These are phyloP conservation scores for Monochamus saltuarius DNA, from an alignment of 1,140 invertebrate genomes.

Conservation along the genomic window DNA sequence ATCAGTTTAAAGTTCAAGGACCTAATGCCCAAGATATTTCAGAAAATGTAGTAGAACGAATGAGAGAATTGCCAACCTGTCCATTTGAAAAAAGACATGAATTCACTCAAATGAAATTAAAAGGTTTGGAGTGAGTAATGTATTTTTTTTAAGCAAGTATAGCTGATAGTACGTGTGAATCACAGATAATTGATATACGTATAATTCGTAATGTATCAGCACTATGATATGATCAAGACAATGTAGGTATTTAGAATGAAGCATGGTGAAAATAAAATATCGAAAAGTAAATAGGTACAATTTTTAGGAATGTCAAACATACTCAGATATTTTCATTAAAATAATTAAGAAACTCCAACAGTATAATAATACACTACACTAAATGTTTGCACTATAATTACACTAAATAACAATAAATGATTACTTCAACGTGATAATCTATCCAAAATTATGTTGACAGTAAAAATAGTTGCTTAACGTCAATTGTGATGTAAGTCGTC, in stretches of 20 bases:
- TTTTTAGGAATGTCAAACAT: too few relatives aligned
- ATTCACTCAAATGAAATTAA: conserved; percentile 63
- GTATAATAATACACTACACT: too few relatives aligned
- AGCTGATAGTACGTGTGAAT: neutral
- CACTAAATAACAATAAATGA: too few relatives aligned
- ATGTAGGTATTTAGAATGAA: neutral
- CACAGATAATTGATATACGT: neutral
- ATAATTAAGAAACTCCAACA: too few relatives aligned
- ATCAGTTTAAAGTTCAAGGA: conserved; percentile 57
- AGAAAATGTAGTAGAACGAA: conserved; percentile 60
- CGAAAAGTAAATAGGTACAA: too few relatives aligned
- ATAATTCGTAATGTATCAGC: neutral
- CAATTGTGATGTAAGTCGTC: too few relatives aligned
- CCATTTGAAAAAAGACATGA: conserved; percentile 77
- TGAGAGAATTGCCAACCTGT: conserved; percentile 65
- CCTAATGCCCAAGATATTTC: conserved; percentile 56
- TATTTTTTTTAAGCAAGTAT: neutral
- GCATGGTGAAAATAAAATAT: too few relatives aligned
- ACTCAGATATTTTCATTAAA: too few relatives aligned
- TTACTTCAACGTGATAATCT: too few relatives aligned
- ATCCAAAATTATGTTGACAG: too few relatives aligned
- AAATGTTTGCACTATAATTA: too few relatives aligned
- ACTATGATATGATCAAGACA: neutral
- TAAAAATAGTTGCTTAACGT: too few relatives aligned
- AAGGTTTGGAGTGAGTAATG: conserved; percentile 48